Conservation (phyloP, 2,888 invertebrate genomes). For the Drosophila flavopinicola region DNA sequence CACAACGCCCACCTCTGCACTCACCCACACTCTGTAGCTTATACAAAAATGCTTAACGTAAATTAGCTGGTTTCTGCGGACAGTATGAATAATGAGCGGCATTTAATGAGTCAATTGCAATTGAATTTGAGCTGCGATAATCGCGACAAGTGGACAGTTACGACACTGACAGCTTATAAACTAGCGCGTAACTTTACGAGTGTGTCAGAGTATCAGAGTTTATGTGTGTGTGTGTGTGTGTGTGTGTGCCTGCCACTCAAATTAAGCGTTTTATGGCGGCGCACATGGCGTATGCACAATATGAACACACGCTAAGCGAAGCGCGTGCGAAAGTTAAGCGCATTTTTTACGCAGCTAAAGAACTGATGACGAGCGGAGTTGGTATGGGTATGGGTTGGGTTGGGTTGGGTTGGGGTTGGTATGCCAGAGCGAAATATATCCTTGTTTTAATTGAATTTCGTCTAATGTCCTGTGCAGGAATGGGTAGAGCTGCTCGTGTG, state of each 20-base stretch:
- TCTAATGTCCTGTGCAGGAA: slow-evolving; percentile 62
- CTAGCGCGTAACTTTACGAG: slow-evolving; percentile 25
- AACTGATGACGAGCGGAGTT: too few species aligned
- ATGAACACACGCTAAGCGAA: slow-evolving; percentile 35
- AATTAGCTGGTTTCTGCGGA: slow-evolving; percentile 76
- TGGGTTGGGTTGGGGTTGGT: slow-evolving; percentile 17
- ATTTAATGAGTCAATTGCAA: slow-evolving; percentile 74
- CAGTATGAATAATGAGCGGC: slow-evolving; percentile 70
- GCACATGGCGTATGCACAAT: slow-evolving; percentile 60
- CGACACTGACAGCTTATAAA: slow-evolving; percentile 46
- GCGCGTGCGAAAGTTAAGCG: slow-evolving; percentile 50
- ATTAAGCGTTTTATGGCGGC: slow-evolving; percentile 68
- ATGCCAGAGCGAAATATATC: slow-evolving; percentile 68
- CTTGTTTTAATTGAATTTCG: slow-evolving; percentile 75
- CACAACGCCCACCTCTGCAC: not conserved
- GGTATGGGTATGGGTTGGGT: too few species aligned
- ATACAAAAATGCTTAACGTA: slow-evolving; percentile 77
- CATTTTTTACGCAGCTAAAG: slow-evolving; percentile 46
- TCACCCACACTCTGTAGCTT: slow-evolving; percentile 57
- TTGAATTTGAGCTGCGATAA: slow-evolving; percentile 61
- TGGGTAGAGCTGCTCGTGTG: not conserved
- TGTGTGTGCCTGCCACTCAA: slow-evolving; percentile 47
- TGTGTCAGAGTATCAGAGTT: too few species aligned
- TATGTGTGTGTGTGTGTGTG: not conserved
- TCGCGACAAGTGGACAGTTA: slow-evolving; percentile 23